Percentiles rank a stretch among this genome's conserved stretches.
phyloP scores from a whole-genome alignment of 2,797 vertebrate species.

The Thunnus albacares region DNA sequence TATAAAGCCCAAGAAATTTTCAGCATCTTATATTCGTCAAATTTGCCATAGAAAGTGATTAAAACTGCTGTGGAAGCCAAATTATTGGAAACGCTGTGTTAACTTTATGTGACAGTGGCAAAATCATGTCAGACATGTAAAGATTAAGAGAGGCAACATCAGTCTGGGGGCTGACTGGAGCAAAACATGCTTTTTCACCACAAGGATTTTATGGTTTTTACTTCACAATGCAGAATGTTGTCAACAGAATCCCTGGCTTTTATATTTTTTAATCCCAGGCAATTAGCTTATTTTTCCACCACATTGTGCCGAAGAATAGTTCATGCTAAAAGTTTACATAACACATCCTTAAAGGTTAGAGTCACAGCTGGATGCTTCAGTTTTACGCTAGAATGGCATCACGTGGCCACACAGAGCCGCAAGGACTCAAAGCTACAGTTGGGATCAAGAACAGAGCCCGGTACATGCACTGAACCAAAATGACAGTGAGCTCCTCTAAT shows the following conservation, averaged over 20 bases:
- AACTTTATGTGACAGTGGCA: background rate
- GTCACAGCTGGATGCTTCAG: constrained; percentile 37
- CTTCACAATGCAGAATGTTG: constrained; percentile 8
- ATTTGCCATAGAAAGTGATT: constrained; percentile 1
- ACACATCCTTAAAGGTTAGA: constrained; percentile 30
- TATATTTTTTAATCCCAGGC: background rate
- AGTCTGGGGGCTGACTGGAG: background rate
- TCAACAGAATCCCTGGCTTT: background rate
- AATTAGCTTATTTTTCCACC: constrained; percentile 10
- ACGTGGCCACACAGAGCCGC: constrained; percentile 14
- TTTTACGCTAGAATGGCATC: constrained; percentile 15
- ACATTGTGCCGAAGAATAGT: constrained; percentile 16
- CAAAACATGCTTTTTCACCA: background rate
- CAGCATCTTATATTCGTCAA: background rate
- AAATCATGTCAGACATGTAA: constrained; percentile 11
- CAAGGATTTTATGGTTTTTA: constrained; percentile 14
- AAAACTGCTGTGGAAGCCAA: background rate
- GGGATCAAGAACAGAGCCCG: constrained; percentile 53
- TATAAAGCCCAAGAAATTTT: background rate
- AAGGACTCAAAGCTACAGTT: constrained; percentile 13
- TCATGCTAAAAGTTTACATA: constrained; percentile 18
- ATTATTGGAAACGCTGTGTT: constrained; percentile 8
- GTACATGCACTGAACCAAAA: constrained; percentile 43
- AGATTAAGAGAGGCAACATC: constrained; percentile 6
- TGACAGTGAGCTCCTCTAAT: constrained; percentile 71